Conservation (phyloP, 2,888 invertebrate genomes). For the Monochamus alternatus region DNA sequence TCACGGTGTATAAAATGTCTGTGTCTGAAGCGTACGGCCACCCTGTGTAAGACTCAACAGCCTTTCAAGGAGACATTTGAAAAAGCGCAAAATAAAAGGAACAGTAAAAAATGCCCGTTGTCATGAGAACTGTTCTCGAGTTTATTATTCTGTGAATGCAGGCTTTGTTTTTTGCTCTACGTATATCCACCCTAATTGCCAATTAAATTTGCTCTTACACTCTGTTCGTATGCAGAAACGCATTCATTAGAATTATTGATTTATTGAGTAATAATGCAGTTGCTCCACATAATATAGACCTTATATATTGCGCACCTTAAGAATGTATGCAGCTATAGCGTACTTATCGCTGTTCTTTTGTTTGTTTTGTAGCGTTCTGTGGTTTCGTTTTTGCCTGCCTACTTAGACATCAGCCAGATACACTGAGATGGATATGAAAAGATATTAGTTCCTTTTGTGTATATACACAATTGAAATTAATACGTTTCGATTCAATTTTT, state of each 20-base stretch:
- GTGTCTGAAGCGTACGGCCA: neutral
- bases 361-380: slow-evolving; percentile 14
- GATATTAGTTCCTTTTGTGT: too few relatives aligned
- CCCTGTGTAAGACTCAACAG: neutral
- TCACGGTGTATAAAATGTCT: too few relatives aligned
- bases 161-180: slow-evolving; percentile 26
- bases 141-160: slow-evolving; percentile 21
- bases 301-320: slow-evolving; percentile 49
- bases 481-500: too few relatives aligned
- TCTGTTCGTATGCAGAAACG: slow-evolving; percentile 58
- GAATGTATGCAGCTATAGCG: slow-evolving; percentile 24
- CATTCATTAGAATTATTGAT: slow-evolving; percentile 59
- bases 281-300: slow-evolving; percentile 57
- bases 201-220: slow-evolving; percentile 59
- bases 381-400: slow-evolving; percentile 1
- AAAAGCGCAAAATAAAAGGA: slow-evolving; percentile 5
- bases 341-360: slow-evolving; percentile 10
- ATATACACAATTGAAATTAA: too few relatives aligned
- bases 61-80: slow-evolving; percentile 3
- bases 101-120: slow-evolving; percentile 13
- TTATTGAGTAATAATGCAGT: slow-evolving; percentile 59
- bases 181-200: slow-evolving; percentile 53
- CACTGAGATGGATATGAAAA: too few relatives aligned
- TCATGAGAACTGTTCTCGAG: slow-evolving; percentile 15
- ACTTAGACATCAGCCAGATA: neutral